phyloP scores from a whole-genome alignment of 2,888 invertebrate genomes.

The Tryphoninae sp. region DNA sequence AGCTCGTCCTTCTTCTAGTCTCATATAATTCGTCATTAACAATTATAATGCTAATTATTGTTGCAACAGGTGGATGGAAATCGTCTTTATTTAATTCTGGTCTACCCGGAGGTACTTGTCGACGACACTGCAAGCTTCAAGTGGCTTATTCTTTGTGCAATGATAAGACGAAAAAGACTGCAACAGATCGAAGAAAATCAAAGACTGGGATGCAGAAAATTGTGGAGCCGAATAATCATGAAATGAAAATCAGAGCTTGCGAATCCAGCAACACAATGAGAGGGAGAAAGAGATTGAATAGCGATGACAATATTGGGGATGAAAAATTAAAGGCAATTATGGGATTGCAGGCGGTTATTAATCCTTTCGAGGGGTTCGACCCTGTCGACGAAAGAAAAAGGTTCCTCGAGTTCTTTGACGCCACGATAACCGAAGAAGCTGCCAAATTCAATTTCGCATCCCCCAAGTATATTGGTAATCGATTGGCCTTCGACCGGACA shows the following conservation, averaged over 20 bases:
- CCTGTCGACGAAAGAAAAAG: slow-evolving; percentile 64
- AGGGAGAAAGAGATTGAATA: slow-evolving; percentile 61
- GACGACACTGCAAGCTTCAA: slow-evolving; percentile 85
- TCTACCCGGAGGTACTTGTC: slow-evolving; percentile 84
- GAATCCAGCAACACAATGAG: not conserved
- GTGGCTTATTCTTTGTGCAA: slow-evolving; percentile 83
- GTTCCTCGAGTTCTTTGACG: slow-evolving; percentile 68
- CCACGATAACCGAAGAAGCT: slow-evolving; percentile 58
- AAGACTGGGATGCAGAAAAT: not conserved
- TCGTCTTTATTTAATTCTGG: slow-evolving; percentile 57
- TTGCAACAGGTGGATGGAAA: slow-evolving; percentile 62
- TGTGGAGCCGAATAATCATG: not conserved
- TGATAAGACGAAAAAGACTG: slow-evolving; percentile 22
- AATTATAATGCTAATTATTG: slow-evolving; percentile 71
- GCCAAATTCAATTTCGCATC: slow-evolving; percentile 35
- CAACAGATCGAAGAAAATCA: slow-evolving; percentile 6
- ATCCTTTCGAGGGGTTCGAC: slow-evolving; percentile 67
- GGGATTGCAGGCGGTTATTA: slow-evolving; percentile 64
- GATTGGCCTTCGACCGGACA: slow-evolving; percentile 63
- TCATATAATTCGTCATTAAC: not conserved
- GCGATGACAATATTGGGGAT: slow-evolving; percentile 65
- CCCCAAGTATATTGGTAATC: slow-evolving; percentile 65
- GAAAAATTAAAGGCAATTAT: slow-evolving; percentile 66
- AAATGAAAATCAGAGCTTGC: not conserved
- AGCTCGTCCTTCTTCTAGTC: too few species aligned